Conservation (phyloP, 2,113 vertebrate genomes). For the Xyliphius kryptos region DNA sequence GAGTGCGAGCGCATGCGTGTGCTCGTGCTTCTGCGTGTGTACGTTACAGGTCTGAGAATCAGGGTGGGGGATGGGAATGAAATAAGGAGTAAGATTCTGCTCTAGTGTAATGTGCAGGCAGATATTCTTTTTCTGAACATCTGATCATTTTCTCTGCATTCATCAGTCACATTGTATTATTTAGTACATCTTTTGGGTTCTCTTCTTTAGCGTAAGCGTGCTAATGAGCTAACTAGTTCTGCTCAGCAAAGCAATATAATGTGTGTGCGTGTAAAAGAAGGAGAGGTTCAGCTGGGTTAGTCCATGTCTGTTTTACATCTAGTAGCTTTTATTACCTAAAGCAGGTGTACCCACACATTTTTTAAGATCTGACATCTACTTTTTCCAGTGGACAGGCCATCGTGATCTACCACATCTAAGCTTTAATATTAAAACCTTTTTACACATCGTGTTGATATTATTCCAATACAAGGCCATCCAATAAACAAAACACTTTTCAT, state of each 20-base stretch:
- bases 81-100: conserved; percentile 15
- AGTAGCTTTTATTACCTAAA: too few species aligned
- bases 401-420: too few species aligned
- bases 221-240: conserved; percentile 7
- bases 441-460: too few species aligned
- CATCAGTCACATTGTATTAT: background rate
- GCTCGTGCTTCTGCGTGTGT: conserved; percentile 6
- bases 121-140: conserved; percentile 10
- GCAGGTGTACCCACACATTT: too few species aligned
- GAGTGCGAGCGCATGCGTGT: conserved; percentile 2
- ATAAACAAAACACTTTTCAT: too few species aligned
- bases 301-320: too few species aligned
- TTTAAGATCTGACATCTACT: too few species aligned
- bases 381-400: too few species aligned
- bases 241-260: conserved; percentile 6
- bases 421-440: too few species aligned
- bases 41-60: conserved; percentile 3
- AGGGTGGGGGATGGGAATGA: conserved; percentile 15
- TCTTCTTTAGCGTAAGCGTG: background rate
- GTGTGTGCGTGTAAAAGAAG: background rate
- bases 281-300: background rate
- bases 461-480: too few species aligned
- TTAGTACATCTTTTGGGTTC: background rate
- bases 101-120: conserved; percentile 4
- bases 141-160: background rate